Percentiles rank a stretch among this genome's conserved stretches.
phyloP scores from a whole-genome alignment of 2,113 vertebrate species.

The Eubucco bourcierii region DNA sequence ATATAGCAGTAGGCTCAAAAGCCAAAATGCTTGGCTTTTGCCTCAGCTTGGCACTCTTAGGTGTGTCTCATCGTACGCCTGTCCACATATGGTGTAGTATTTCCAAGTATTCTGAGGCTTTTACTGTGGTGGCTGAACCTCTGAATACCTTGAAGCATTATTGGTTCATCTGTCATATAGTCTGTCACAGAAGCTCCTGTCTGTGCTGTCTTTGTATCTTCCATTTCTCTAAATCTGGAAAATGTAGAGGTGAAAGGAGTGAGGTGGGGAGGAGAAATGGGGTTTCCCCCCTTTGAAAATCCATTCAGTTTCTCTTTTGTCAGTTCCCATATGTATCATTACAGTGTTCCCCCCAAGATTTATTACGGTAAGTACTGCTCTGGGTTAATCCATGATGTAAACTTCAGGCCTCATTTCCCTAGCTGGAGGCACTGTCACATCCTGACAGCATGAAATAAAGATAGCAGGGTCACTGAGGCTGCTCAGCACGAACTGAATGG shows the following conservation, averaged over 20 bases:
- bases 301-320: fast-evolving
- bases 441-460: background rate
- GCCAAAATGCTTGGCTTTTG: background rate
- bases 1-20: fast-evolving
- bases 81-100: too few species aligned
- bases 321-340: background rate
- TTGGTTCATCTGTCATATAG: fast-evolving
- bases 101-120: background rate
- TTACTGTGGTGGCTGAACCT: fast-evolving
- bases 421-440: background rate
- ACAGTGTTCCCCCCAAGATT: background rate
- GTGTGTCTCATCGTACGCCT: too few species aligned
- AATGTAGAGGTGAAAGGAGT: background rate
- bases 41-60: background rate
- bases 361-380: background rate
- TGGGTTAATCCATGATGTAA: background rate
- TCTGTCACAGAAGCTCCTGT: fast-evolving
- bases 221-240: background rate
- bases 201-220: background rate
- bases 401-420: background rate
- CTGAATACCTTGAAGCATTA: fast-evolving
- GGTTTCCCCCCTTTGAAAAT: background rate
- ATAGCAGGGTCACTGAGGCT: fast-evolving
- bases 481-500: too few species aligned
- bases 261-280: background rate